Conservation (phyloP, 1,140 invertebrate species). For the Cydia fagiglandana region DNA sequence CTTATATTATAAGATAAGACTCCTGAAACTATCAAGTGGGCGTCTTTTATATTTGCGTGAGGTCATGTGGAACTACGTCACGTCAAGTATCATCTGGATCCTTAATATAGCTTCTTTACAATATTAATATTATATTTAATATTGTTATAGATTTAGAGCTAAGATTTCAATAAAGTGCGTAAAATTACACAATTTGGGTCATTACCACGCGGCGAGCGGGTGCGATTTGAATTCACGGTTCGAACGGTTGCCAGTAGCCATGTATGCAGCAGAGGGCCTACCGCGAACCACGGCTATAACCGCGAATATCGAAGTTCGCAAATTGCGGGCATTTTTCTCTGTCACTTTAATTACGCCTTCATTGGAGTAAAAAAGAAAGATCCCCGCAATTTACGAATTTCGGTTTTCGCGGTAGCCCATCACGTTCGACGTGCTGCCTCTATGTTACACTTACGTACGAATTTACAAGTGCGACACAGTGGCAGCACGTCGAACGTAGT, state of each 20-base stretch:
- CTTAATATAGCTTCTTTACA: background rate
- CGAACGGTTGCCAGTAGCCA: constrained; percentile 9
- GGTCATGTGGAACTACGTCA: background rate
- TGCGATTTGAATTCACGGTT: constrained; percentile 27
- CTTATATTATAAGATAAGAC: background rate
- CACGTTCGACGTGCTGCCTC: too few relatives aligned
- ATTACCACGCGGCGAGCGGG: constrained; percentile 48
- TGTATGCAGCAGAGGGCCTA: constrained; percentile 31
- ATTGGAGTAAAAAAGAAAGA: too few relatives aligned
- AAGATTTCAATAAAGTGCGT: constrained; percentile 31
- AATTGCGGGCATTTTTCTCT: too few relatives aligned
- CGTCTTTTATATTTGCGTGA: background rate
- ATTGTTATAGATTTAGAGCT: background rate
- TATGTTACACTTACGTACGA: too few relatives aligned
- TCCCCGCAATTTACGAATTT: too few relatives aligned
- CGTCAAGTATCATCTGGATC: background rate
- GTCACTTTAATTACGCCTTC: too few relatives aligned
- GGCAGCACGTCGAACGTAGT: too few relatives aligned
- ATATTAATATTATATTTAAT: background rate
- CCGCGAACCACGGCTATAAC: too few relatives aligned
- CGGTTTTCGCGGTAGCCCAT: too few relatives aligned
- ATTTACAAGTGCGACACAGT: too few relatives aligned
- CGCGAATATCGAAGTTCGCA: too few relatives aligned
- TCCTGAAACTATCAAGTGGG: background rate
- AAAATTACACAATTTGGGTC: constrained; percentile 61